Base-by-base conservation (phyloP, 2,888 invertebrate species). In the Halocaridina rubra region DNA sequence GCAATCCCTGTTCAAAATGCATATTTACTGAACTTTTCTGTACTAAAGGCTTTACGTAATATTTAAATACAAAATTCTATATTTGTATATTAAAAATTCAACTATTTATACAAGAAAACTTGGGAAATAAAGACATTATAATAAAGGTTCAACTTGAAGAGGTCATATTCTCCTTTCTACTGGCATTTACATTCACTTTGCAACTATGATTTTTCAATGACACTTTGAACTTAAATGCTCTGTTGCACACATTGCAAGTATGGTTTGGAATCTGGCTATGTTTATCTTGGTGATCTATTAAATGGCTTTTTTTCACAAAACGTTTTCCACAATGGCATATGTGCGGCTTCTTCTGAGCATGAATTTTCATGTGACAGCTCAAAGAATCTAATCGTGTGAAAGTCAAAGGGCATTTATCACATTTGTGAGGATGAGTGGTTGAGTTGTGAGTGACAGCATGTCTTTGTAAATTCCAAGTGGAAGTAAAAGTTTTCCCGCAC, bases 321-420 rank as follows among this genome's bases (percentile, higher is more conserved):
- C 81, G 33, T 72, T 79, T 85, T 10, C 81, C 87, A 84, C 87
- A 87, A 7, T 75, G 61, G 29, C 87, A 87, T 19, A 72, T 57
- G 32, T 67, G 80, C 19, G 30, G 32, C 61, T 67, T 81, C 33
- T 81, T 81, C 22, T 80, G 81, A n/a, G 81, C 30, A 57, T 87
- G 87, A 16, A 79, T 64, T 3, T 75, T 78, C 10, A 71, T 10
- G 57, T 87, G 87, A 75, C 72, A 64, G 7, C 64, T 69, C 5
- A 87, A 61, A 16, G 87, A 79, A 71, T 87, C 87, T 59, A 75
- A 81, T 29, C 87, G 33, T 7, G 87, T 85, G 46, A 84, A 87
- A 16, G 19, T 69, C 10, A 64, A 22, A 13, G 79, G 46, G 64
- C 87, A 87, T 22, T 64, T 74, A 24, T 75, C 61, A 61, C 87